Evolutionary conservation across 2,113 vertebrate species (phyloP), one percentile per base, ranked within the genome.

Genomic region (Stictonetta naevosa): DNA sequence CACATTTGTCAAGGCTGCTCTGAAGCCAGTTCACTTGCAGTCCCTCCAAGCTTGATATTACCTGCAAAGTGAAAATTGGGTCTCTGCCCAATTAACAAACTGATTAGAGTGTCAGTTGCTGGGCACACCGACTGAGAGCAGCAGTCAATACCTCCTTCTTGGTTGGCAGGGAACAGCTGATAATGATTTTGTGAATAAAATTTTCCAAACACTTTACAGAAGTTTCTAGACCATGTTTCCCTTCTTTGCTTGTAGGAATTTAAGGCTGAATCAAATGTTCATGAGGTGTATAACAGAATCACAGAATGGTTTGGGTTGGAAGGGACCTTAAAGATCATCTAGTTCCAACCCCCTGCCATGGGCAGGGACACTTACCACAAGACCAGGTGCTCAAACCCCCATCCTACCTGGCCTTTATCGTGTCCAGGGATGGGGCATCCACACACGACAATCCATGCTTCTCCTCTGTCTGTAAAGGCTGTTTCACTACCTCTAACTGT

Each of bases 21-120:
- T 77, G 59, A 90, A 88, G 40, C 63, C 50, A 55, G 38, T 88
- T 83, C 75, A 62, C 28, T 58, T 50, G 10, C 52, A 87, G 50
- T 58, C 33, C 28, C 21, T 85, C 42, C 79, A 80, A 90, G 82
- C 16, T 62, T 73, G 21, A 12, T 79, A 69, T 73, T 36, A 74
- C 55, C 90, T 88, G 88, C 62, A 95, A 92, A 92, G 79, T 74
- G 83, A 94, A 94, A 92, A 66, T 31, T n/a, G 31, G 14, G 28
- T 86, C 62, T 92, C 21, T 0, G 3, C n/a, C 85, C 85, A 90
- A 62, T 93, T 93, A 75, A 44, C 50, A 26, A 64, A 71, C 90
- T 83, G 88, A 92, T 86, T 71, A 44, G 48, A 52, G 11, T 28
- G 34, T 69, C 63, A 62, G 79, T 74, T 83, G 52, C 86, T 86